Evolutionary conservation across 2,888 invertebrate species (phyloP).

Genomic region (Euzophera pinguis): DNA sequence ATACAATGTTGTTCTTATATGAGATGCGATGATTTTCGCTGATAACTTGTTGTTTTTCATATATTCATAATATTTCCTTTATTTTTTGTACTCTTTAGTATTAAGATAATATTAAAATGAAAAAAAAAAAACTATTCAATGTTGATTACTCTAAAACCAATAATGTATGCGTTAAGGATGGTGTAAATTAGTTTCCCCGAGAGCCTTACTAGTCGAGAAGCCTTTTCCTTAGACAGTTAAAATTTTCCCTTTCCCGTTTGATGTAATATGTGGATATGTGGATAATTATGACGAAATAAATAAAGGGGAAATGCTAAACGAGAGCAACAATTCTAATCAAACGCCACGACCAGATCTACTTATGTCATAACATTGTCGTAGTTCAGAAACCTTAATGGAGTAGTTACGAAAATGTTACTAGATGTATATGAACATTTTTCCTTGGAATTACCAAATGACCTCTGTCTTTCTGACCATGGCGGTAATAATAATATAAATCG

Average conservation of each 20-base stretch:
- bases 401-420: slow-evolving; percentile 1
- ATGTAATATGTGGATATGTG: slow-evolving; percentile 37
- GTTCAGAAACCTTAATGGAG: neutral
- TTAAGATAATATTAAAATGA: slow-evolving; percentile 74
- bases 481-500: slow-evolving; percentile 32
- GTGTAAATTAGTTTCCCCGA: slow-evolving; percentile 75
- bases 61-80: slow-evolving; percentile 80
- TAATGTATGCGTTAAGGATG: slow-evolving; percentile 71
- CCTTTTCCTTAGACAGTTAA: slow-evolving; percentile 74
- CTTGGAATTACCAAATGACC: neutral
- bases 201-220: slow-evolving; percentile 72
- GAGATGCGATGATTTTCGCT: slow-evolving; percentile 73
- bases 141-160: slow-evolving; percentile 79
- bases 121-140: slow-evolving; percentile 76
- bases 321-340: slow-evolving; percentile 29
- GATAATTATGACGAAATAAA: slow-evolving; percentile 33
- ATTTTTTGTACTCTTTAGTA: slow-evolving; percentile 80
- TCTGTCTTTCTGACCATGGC: neutral
- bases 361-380: neutral
- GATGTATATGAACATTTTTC: neutral
- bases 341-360: slow-evolving; percentile 14
- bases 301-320: slow-evolving; percentile 17
- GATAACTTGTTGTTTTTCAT: slow-evolving; percentile 78
- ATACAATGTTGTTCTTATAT: slow-evolving; percentile 78
- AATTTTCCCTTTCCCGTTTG: slow-evolving; percentile 41